phyloP scores from a whole-genome alignment of 2,113 vertebrate species.

The Onychostruthus taczanowskii region DNA sequence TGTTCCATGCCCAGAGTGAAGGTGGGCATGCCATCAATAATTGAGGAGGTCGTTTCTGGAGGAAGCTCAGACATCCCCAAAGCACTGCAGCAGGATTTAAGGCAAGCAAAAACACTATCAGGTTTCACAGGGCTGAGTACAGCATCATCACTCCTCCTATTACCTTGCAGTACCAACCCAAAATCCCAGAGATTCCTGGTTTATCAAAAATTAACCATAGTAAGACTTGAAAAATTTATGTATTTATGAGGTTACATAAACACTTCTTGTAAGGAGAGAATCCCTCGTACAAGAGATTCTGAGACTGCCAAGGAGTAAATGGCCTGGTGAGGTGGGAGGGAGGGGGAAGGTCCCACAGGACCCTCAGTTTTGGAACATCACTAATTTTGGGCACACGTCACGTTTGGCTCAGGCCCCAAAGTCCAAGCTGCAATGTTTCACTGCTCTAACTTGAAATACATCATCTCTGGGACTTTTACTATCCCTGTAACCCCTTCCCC shows the following conservation, averaged over 20 bases:
- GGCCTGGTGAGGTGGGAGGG: not conserved
- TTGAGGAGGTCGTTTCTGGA: not conserved
- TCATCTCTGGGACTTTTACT: not conserved
- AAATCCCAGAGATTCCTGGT: not conserved
- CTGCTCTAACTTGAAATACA: not conserved
- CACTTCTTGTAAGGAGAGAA: not conserved
- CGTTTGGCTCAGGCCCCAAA: not conserved
- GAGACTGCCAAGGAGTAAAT: not conserved
- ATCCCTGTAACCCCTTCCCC: not conserved
- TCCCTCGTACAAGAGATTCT: not conserved
- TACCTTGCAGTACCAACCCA: not conserved
- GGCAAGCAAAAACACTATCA: not conserved
- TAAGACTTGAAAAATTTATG: rapidly evolving
- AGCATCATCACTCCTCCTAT: not conserved
- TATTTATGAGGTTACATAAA: not conserved
- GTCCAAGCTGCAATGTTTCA: not conserved
- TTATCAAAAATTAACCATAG: not conserved
- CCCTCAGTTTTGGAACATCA: not conserved
- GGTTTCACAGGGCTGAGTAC: rapidly evolving
- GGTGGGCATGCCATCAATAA: not conserved
- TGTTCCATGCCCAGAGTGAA: not conserved
- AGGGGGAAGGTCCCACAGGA: not conserved
- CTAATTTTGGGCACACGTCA: not conserved
- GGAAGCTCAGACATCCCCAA: not conserved
- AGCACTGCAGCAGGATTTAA: not conserved